These are phyloP conservation scores for Hetaerina americana DNA, from an alignment of 1,140 invertebrate species.

Conservation along the genomic window DNA sequence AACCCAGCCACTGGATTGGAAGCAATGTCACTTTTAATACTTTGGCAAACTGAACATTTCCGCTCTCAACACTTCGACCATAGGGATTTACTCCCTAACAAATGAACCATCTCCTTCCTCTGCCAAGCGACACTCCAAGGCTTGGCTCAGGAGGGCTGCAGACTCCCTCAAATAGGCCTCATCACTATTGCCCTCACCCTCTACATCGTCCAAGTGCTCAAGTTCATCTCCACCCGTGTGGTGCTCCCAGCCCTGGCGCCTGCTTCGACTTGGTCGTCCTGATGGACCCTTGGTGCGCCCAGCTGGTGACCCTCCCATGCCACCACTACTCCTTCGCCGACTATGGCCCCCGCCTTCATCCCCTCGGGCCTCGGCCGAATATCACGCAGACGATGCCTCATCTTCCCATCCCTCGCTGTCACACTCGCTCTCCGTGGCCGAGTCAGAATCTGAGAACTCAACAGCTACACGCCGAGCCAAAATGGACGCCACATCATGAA, in stretches of 20 bases:
- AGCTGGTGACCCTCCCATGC: not conserved
- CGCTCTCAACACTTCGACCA: too few species aligned
- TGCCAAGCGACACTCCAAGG: not conserved
- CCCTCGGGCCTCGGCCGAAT: not conserved
- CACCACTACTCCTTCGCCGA: not conserved
- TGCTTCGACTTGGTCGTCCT: not conserved
- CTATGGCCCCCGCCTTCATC: not conserved
- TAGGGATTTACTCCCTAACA: not conserved
- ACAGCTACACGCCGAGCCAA: conserved; percentile 85
- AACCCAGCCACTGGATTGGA: not conserved
- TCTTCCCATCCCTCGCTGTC: conserved; percentile 59
- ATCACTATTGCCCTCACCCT: not conserved
- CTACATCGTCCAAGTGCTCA: not conserved
- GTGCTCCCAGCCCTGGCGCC: not conserved
- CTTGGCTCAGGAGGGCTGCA: not conserved
- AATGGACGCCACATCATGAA: conserved; percentile 90
- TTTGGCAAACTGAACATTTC: not conserved
- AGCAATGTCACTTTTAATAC: not conserved
- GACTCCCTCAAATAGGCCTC: not conserved
- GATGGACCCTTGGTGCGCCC: not conserved
- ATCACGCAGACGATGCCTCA: conserved; percentile 35
- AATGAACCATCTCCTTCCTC: not conserved
- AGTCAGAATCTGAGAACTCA: conserved; percentile 85
- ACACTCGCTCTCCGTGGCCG: conserved; percentile 59
- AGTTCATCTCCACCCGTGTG: not conserved